A percentile compares a stretch with the other conserved stretches of the same genome.
These are phyloP conservation scores for Drosophila melanogaster DNA, from an alignment of 1,140 invertebrate genomes.

Conservation along the genomic window DNA sequence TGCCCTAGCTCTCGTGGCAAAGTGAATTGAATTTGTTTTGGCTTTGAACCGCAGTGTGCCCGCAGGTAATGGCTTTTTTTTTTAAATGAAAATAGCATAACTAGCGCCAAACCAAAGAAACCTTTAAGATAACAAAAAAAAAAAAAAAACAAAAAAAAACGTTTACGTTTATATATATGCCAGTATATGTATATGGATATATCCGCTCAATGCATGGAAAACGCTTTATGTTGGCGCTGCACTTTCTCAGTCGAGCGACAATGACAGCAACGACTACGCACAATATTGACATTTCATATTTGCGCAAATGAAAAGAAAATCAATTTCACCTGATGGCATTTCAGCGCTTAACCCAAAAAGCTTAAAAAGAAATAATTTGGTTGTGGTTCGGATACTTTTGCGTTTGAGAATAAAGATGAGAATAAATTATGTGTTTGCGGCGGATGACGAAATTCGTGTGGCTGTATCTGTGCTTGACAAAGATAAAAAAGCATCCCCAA, in stretches of 20 bases:
- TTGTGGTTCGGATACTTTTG: conserved; percentile 27
- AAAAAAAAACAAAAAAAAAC: conserved; percentile 26
- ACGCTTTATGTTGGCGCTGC: conserved; percentile 48
- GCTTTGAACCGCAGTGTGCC: conserved; percentile 44
- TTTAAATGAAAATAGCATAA: conserved; percentile 59
- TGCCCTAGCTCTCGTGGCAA: conserved; percentile 58
- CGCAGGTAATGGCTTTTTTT: conserved; percentile 63
- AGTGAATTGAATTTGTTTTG: conserved; percentile 71
- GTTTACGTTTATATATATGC: neutral
- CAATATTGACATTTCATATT: conserved; percentile 84
- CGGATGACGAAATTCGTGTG: neutral
- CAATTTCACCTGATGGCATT: conserved; percentile 84
- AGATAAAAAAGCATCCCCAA: neutral
- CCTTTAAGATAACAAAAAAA: conserved; percentile 17
- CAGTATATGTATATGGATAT: conserved; percentile 1
- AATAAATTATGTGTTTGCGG: neutral
- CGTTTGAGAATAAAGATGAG: neutral
- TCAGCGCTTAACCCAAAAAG: conserved; percentile 78
- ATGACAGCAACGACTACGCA: conserved; percentile 51
- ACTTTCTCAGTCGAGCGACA: conserved; percentile 70
- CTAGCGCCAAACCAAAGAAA: conserved; percentile 25
- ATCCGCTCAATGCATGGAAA: conserved; percentile 42
- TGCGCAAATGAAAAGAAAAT: conserved; percentile 84
- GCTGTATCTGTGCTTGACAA: neutral
- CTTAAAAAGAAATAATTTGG: conserved; percentile 37